Base-by-base conservation (phyloP, 2,888 invertebrate genomes). In the Dynastes grantii region DNA sequence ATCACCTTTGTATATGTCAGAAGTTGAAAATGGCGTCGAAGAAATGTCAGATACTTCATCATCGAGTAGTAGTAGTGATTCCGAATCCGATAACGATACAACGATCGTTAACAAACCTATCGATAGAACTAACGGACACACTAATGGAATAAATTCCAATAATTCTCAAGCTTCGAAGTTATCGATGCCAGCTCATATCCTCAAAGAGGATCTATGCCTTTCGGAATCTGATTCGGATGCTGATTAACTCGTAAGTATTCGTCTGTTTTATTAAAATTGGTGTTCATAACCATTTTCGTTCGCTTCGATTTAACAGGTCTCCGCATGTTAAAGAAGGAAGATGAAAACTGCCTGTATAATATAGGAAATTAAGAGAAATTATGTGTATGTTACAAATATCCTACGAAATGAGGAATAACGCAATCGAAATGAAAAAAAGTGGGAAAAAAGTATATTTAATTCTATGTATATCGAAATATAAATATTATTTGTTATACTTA, bases 191-290 rank as follows among this genome's bases (percentile, higher is more conserved):
- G 91, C 92, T 84, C 93, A 94, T 89, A 90, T 95, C 80, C 91
- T 96, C 84, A 95, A 94, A 86, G 95, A 95, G 86, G 96, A 97
- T 89, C 92, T 97, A 85, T 95, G 95, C 90, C 91, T 97, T 16
- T 96, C 96, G 73, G 95, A 95, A 90, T 95, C 95, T 55, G 96
- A 95, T 86, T 95, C 95, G 85, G 96, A 96, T 88, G 93, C 92
- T 79, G 93, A 94, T 73, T 79, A 63, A 68, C 13, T 58, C 32
- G 64, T 51, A 65, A 45, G 67, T 67, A 55, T 63, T 40, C 3
- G 5, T 51, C 51, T 51, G 65, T 16, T 32, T 40, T 45, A 27
- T 8, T 45, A 45, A 45, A 49, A n/a, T 49, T 49, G 16, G 13
- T 55, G 6, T 55, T 55, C n/a, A 1, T 55, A 2, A 55, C 2